A percentile compares a stretch with the other conserved stretches of the same genome.
phyloP scores from a whole-genome alignment of 2,113 vertebrate species.

The Ahaetulla prasina region DNA sequence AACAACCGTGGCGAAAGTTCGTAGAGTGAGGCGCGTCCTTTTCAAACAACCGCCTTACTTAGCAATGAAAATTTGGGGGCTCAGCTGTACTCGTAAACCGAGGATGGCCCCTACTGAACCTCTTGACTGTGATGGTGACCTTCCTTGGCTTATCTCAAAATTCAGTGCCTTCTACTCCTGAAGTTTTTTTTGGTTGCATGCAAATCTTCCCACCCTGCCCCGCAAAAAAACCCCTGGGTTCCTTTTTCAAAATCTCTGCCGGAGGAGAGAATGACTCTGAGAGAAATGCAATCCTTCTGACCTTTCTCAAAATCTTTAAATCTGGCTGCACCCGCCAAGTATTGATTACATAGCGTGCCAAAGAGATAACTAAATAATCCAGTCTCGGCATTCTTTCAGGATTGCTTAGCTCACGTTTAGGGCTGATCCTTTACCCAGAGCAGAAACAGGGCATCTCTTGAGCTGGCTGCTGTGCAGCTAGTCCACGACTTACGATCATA shows the following conservation, averaged over 20 bases:
- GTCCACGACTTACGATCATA: too few species aligned
- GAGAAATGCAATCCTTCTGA: not conserved
- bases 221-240: too few species aligned
- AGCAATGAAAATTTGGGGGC: too few species aligned
- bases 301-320: constrained; percentile 1
- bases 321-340: accelerated
- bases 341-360: not conserved
- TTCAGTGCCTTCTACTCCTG: not conserved
- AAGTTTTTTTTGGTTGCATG: not conserved
- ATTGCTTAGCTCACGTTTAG: constrained; percentile 12
- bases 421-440: not conserved
- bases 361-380: constrained; percentile 6
- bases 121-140: too few species aligned
- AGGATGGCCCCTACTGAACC: too few species aligned
- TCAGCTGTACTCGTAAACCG: too few species aligned
- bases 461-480: too few species aligned
- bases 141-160: not conserved
- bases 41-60: too few species aligned
- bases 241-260: not conserved
- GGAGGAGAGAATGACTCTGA: too few species aligned
- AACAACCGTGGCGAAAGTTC: too few species aligned
- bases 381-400: not conserved
- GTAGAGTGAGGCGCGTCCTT: too few species aligned
- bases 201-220: not conserved
- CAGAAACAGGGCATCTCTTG: not conserved